phyloP scores from a whole-genome alignment of 1,140 invertebrate genomes.

The Idris sp. region DNA sequence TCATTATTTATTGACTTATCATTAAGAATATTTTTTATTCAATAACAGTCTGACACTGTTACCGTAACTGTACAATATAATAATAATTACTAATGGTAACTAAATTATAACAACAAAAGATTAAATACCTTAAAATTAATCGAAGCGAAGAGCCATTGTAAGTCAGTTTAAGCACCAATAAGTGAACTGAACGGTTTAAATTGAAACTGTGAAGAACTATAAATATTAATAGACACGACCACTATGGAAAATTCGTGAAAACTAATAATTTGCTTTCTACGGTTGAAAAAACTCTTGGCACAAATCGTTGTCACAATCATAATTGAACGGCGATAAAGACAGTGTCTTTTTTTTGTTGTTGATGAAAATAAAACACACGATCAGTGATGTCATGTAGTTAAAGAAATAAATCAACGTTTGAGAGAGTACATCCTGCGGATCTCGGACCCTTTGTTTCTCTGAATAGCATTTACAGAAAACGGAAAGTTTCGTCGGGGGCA shows the following conservation, averaged over 20 bases:
- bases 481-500: slow-evolving; percentile 69
- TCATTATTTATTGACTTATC: too few species aligned
- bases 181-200: neutral
- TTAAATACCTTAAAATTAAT: slow-evolving; percentile 34
- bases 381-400: slow-evolving; percentile 32
- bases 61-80: too few species aligned
- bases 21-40: too few species aligned
- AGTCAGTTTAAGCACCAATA: slow-evolving; percentile 11
- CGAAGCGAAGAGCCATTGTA: neutral
- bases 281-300: slow-evolving; percentile 23
- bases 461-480: slow-evolving; percentile 44
- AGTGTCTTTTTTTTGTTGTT: slow-evolving; percentile 22
- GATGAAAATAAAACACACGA: slow-evolving; percentile 39
- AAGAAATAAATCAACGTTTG: slow-evolving; percentile 33
- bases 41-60: too few species aligned
- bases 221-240: slow-evolving; percentile 1
- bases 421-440: slow-evolving; percentile 36
- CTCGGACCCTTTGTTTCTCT: slow-evolving; percentile 52
- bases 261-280: slow-evolving; percentile 12
- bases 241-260: slow-evolving; percentile 4
- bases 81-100: too few species aligned
- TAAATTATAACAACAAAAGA: slow-evolving; percentile 1
- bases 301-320: slow-evolving; percentile 21
- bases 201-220: neutral
- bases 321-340: slow-evolving; percentile 25